Evolutionary conservation across 2,113 vertebrate species (phyloP).

Genomic region (Hyperopisus bebe): DNA sequence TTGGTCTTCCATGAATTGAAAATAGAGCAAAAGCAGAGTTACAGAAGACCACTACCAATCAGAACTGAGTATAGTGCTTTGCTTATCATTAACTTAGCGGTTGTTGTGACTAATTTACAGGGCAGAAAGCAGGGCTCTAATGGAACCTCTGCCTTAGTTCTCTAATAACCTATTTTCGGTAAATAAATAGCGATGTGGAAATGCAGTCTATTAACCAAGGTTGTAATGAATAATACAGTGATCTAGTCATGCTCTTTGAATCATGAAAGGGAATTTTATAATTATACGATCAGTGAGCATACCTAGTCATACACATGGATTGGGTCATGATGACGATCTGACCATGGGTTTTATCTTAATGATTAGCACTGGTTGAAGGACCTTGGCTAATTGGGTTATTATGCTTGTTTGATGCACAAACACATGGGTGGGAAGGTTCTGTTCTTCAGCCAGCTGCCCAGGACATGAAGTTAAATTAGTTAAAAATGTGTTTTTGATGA

Average conservation of each 20-base stretch:
- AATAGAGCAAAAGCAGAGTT: background rate
- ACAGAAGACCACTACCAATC: slow-evolving; percentile 28
- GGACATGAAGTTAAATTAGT: slow-evolving; percentile 55
- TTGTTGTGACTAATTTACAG: slow-evolving; percentile 43
- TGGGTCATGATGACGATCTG: background rate
- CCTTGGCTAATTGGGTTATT: slow-evolving; percentile 65
- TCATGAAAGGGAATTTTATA: slow-evolving; percentile 15
- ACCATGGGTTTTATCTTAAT: slow-evolving; percentile 39
- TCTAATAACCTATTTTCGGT: background rate
- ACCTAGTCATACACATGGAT: slow-evolving; percentile 14
- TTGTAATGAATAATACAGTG: slow-evolving; percentile 30
- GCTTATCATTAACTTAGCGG: slow-evolving; percentile 47
- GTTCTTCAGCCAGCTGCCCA: slow-evolving; percentile 42
- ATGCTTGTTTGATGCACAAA: slow-evolving; percentile 63
- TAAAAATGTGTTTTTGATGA: slow-evolving; percentile 60
- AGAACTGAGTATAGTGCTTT: slow-evolving; percentile 42
- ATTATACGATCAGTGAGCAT: slow-evolving; percentile 25
- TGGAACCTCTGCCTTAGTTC: background rate
- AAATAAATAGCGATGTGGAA: slow-evolving; percentile 12
- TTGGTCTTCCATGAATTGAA: slow-evolving; percentile 7
- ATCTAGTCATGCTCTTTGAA: slow-evolving; percentile 34
- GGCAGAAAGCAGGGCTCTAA: slow-evolving; percentile 38
- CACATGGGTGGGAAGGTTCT: slow-evolving; percentile 49
- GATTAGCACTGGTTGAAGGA: slow-evolving; percentile 54
- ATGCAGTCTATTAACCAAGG: slow-evolving; percentile 30